Conservation (phyloP, 2,113 vertebrate species). For the Dunckerocampus dactyliophorus region DNA sequence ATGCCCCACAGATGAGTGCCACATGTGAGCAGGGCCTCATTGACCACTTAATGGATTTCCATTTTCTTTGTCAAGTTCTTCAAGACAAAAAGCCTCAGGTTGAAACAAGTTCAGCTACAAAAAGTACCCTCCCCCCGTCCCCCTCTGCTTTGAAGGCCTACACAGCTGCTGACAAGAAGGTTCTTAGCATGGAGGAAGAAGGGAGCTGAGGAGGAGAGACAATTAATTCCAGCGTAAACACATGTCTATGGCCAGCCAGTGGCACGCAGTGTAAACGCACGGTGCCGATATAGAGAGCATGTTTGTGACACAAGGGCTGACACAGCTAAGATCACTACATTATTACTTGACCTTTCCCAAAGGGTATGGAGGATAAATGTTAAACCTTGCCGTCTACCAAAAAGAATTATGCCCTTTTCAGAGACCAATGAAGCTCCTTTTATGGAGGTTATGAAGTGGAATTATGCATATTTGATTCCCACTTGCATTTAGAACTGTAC, state of each 20-base stretch:
- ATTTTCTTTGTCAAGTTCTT: constrained; percentile 55
- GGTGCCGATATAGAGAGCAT: constrained; percentile 13
- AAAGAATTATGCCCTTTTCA: neutral
- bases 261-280: constrained; percentile 42
- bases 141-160: constrained; percentile 57
- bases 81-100: constrained; percentile 52
- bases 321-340: too few species aligned
- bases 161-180: constrained; percentile 61
- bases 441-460: neutral
- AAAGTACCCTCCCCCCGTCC: constrained; percentile 20
- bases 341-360: too few species aligned
- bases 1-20: constrained; percentile 64
- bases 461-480: neutral
- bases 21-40: constrained; percentile 60
- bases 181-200: constrained; percentile 39
- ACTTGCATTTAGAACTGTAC: too few species aligned
- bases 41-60: constrained; percentile 67
- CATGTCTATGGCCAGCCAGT: constrained; percentile 40
- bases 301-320: constrained; percentile 22
- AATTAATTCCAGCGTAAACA: constrained; percentile 55
- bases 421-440: neutral
- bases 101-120: constrained; percentile 58
- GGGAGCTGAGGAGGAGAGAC: constrained; percentile 27
- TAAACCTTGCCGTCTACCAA: too few species aligned
- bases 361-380: neutral